Evolutionary conservation across 2,113 vertebrate species (phyloP).

Genomic region (Dunckerocampus dactyliophorus): DNA sequence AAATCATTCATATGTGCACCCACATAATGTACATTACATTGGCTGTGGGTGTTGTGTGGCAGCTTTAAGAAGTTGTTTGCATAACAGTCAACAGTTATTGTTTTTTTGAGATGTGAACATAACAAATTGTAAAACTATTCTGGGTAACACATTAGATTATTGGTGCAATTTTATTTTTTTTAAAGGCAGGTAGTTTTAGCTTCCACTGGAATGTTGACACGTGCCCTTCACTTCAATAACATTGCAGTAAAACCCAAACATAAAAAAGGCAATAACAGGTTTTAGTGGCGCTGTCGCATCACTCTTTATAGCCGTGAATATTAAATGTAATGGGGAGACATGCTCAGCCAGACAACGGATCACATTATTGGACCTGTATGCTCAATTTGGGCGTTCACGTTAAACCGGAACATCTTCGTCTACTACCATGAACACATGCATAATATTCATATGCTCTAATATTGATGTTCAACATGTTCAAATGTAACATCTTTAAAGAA

Average conservation of each 20-base stretch:
- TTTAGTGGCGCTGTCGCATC: background rate
- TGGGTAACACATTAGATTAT: too few relatives aligned
- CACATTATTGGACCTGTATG: conserved; percentile 10
- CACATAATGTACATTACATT: background rate
- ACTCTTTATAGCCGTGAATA: conserved; percentile 1
- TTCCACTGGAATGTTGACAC: too few relatives aligned
- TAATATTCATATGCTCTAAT: conserved; percentile 7
- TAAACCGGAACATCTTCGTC: conserved; percentile 27
- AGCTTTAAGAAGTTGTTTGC: background rate
- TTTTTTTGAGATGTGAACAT: too few relatives aligned
- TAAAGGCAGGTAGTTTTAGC: too few relatives aligned
- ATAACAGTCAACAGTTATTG: background rate
- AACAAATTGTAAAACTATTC: too few relatives aligned
- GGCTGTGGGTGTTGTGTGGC: background rate
- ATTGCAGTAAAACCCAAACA: background rate
- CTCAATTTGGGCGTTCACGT: conserved; percentile 2
- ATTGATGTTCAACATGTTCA: background rate
- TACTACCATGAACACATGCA: conserved; percentile 31
- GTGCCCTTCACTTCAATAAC: background rate
- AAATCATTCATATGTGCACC: conserved; percentile 8
- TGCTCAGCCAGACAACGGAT: background rate
- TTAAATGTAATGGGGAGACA: background rate
- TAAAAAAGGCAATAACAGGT: background rate
- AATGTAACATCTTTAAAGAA: background rate
- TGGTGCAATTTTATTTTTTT: background rate